Evolutionary conservation across 2,888 invertebrate species (phyloP), one percentile per base, ranked within the genome.

Genomic region (Lithophane semibrunnea): DNA sequence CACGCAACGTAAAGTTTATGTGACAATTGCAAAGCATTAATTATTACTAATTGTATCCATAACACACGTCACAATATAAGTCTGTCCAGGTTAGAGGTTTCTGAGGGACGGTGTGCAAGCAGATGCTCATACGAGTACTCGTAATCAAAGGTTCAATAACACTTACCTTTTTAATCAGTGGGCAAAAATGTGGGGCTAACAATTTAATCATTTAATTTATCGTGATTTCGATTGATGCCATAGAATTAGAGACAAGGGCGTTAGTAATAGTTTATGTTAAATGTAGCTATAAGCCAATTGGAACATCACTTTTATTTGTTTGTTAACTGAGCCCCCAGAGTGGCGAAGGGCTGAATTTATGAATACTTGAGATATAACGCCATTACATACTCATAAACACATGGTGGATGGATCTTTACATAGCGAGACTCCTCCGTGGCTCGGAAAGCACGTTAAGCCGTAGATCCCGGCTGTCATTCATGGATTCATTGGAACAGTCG

Each of bases 341-440:
- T 24, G 61, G 47, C 49, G 29, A 10, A 68, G 73, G 81, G 82
- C 80, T 64, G 70, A 67, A 74, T 80, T 63, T 74, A 84, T 82
- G 80, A 82, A 80, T 74, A 58, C 69, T 78, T 29, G 65, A 61
- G 8, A 54, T 66, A 56, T 69, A 54, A 21, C 66, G 44, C 77
- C 44, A 21, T 37, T 37, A 37, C 37, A 37, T 3, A 37, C 78
- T 60, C 54, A 21, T 66, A 83, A 69, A 49, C 72, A 72, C n/a
- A 60, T 12, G 44, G 29, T 29, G 29, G 29, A 29, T 29, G 29
- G 29, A 29, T 29, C 29, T 29, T 29, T 29, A 29, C 29, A 29
- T 29, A 29, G 1, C 29, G 29, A 29, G 29, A 29, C 29, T 29
- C 29, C 29, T 29, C 29, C 29, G 1, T 29, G 29, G 1, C 29